Evolutionary conservation across 2,888 invertebrate genomes (phyloP).

Genomic region (Agriopis marginaria): DNA sequence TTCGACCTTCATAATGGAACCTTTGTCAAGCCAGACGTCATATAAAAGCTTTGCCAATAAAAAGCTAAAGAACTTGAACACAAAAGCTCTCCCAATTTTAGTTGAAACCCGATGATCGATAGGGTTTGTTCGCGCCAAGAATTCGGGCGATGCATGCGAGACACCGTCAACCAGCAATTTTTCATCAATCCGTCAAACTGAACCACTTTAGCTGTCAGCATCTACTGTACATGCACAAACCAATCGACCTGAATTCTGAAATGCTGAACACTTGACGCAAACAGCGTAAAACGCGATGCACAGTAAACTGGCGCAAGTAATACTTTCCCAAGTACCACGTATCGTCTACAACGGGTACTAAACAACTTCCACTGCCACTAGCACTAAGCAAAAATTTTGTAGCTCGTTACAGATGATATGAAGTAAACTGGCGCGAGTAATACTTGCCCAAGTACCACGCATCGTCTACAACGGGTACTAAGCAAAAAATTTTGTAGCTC

Average conservation of each 20-base stretch:
- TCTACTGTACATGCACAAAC: slow-evolving; percentile 6
- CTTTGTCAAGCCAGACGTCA: slow-evolving; percentile 4
- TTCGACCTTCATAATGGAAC: slow-evolving; percentile 8
- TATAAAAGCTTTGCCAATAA: not conserved
- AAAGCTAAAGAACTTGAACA: not conserved
- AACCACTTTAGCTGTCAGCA: slow-evolving; percentile 25
- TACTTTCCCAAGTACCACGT: too few species aligned
- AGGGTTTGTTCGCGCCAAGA: slow-evolving; percentile 12
- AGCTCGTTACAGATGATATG: too few species aligned
- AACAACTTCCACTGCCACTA: too few species aligned
- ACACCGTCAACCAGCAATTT: slow-evolving; percentile 11
- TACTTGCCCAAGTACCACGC: too few species aligned
- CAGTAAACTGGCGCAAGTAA: too few species aligned
- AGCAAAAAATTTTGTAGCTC: too few species aligned
- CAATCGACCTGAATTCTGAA: slow-evolving; percentile 9
- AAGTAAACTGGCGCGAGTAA: not conserved
- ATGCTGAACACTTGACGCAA: not conserved
- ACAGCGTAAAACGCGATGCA: not conserved
- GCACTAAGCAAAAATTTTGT: too few species aligned
- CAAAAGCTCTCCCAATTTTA: slow-evolving; percentile 13
- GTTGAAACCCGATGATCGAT: slow-evolving; percentile 21
- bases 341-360: too few species aligned
- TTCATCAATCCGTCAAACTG: slow-evolving; percentile 13
- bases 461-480: too few species aligned
- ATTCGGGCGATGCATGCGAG: slow-evolving; percentile 5